Percentiles rank a stretch among this genome's conserved stretches.
phyloP scores from a whole-genome alignment of 1,140 invertebrate species.

The Anastrepha ludens region DNA sequence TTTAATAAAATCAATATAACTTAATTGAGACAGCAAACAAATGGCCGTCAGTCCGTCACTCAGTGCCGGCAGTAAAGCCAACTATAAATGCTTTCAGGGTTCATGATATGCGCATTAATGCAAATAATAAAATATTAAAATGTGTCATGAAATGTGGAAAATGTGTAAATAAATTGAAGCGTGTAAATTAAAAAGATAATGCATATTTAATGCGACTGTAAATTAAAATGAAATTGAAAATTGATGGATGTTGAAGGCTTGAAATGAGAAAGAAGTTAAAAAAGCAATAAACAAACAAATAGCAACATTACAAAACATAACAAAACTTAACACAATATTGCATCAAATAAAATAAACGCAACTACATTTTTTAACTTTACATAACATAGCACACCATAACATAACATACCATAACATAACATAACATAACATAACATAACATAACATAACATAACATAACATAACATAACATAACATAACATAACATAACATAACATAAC shows the following conservation, averaged over 20 bases:
- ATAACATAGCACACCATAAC: background rate
- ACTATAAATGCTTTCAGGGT: background rate
- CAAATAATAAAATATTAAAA: conserved; percentile 50
- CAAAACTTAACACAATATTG: too few species aligned
- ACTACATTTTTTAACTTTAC: too few species aligned
- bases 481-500: background rate
- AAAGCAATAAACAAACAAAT: too few species aligned
- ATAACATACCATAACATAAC: background rate
- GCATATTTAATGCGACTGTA: conserved; percentile 38
- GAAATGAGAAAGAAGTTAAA: background rate
- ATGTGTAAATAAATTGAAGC: conserved; percentile 34
- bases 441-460: background rate
- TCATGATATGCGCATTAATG: conserved; percentile 37
- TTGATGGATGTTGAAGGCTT: conserved; percentile 7
- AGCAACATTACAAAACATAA: too few species aligned
- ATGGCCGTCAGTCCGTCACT: conserved; percentile 2
- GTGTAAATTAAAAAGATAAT: conserved; percentile 17
- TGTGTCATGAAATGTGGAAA: conserved; percentile 48
- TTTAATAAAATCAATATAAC: conserved; percentile 52
- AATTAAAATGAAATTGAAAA: conserved; percentile 35
- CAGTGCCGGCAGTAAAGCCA: background rate
- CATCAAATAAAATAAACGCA: too few species aligned
- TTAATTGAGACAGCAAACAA: conserved; percentile 52
- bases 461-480: background rate
- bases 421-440: background rate